A percentile compares a stretch with the other conserved stretches of the same genome.
Conservation (phyloP, 2,888 invertebrate genomes). For the Cheilosia urbana region DNA sequence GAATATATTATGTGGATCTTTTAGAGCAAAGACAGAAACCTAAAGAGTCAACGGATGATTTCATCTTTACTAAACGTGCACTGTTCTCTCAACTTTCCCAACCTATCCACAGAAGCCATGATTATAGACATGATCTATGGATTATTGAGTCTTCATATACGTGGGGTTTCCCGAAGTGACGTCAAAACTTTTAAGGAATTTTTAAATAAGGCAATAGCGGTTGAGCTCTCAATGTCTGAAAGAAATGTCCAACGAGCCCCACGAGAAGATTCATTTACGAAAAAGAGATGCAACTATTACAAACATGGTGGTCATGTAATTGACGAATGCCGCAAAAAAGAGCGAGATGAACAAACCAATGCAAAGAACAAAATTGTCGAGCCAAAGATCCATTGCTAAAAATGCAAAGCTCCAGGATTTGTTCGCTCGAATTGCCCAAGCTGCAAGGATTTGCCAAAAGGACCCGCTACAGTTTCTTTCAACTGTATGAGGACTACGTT, state of each 20-base stretch:
- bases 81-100: neutral
- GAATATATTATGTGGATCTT: neutral
- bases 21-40: too few species aligned
- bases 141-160: neutral
- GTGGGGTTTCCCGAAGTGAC: neutral
- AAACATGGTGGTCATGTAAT: neutral
- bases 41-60: neutral
- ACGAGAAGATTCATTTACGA: neutral
- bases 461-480: conserved; percentile 6
- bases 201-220: conserved; percentile 12
- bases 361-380: too few species aligned
- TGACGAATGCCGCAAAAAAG: too few species aligned
- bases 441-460: conserved; percentile 4
- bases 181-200: neutral
- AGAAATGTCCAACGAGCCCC: neutral
- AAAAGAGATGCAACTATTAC: conserved; percentile 12
- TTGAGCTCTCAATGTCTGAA: conserved; percentile 4
- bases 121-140: too few species aligned
- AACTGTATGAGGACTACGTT: neutral
- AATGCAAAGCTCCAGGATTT: conserved; percentile 12
- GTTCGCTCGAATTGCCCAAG: conserved; percentile 1
- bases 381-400: too few species aligned
- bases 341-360: too few species aligned
- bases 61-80: conserved; percentile 1
- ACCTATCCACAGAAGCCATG: too few species aligned